Percentiles rank a stretch among this genome's conserved stretches.
These are phyloP conservation scores for Hoplias malabaricus DNA, from an alignment of 2,113 vertebrate genomes.

Conservation along the genomic window DNA sequence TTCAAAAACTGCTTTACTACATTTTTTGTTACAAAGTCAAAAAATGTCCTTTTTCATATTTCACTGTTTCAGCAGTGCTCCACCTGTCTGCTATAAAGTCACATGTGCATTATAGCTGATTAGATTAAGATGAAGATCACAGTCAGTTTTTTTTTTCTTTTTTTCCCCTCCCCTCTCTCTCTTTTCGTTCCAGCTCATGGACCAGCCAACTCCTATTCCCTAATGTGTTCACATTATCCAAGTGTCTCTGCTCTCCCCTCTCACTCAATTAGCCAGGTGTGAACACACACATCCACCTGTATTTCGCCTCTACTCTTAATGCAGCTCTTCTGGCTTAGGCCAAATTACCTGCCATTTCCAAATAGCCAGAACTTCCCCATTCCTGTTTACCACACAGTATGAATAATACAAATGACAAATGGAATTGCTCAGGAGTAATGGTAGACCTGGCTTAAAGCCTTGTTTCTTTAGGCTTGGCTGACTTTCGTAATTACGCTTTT, in stretches of 20 bases:
- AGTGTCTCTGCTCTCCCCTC: conserved; percentile 19
- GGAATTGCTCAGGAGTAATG: conserved; percentile 68
- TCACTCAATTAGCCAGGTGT: conserved; percentile 52
- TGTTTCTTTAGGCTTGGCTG: conserved; percentile 77
- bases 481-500: conserved; percentile 77
- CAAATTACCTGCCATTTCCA: conserved; percentile 55
- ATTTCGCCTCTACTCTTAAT: conserved; percentile 41
- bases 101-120: neutral
- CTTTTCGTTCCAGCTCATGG: neutral
- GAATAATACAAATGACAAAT: conserved; percentile 76
- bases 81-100: neutral
- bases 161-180: neutral
- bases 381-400: conserved; percentile 67
- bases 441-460: conserved; percentile 67
- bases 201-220: conserved; percentile 10
- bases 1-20: neutral
- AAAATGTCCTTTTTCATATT: neutral
- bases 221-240: conserved; percentile 32
- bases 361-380: conserved; percentile 69
- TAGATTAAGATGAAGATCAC: conserved; percentile 2
- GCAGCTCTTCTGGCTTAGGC: conserved; percentile 27
- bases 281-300: conserved; percentile 50
- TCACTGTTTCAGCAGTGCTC: too few species aligned
- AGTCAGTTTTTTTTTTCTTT: neutral
- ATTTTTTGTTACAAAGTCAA: neutral